Evolutionary conservation across 2,113 vertebrate genomes (phyloP), one percentile per base, ranked within the genome.

Genomic region (Nansenia antarctica): DNA sequence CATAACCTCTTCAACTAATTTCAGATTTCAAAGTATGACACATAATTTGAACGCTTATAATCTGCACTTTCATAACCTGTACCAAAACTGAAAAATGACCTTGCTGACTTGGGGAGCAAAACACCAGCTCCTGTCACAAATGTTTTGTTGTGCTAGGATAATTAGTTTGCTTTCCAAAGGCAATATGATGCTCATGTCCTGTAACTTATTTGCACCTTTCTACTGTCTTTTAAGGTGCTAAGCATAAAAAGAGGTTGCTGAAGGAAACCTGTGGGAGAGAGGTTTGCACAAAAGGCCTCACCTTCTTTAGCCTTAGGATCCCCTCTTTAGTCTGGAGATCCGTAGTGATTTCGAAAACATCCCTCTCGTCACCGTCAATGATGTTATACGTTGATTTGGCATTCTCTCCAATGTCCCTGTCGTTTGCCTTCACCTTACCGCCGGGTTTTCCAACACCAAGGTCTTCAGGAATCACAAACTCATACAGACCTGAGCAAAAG

Each of bases 401-500:
- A 45, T 99, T 99, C 65, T 99, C 96, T 9, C 96, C 96, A 45
- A 94, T 91, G 84, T 99, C 98, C 78, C 95, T 87, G 72, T 99
- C 98, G 2, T 95, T 97, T 42, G 97, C 96, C 77, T 93, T 98
- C 67, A 99, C 95, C 62, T 92, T 94, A 80, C 97, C 98, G 29
- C 96, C 93, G 1, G 93, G 89, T 35, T 95, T 94, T 32, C 95
- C 95, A 7, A 95, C 82, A 42, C 91, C 86, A 42, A 98, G 91
- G 72, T 98, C 94, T 86, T 99, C 98, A 5, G 94, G 92, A 62
- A 98, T 93, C 53, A 94, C 93, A 89, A 99, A 98, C 88, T 99
- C 96, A 66, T 98, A 99, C 15, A 96, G 90, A 86, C 94, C 98
- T 99, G 88, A 70, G 74, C 84, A 35, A 78, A 0, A 5, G 29